phyloP scores from a whole-genome alignment of 92 coral and sea anemone species.

The Porites divaricata region DNA sequence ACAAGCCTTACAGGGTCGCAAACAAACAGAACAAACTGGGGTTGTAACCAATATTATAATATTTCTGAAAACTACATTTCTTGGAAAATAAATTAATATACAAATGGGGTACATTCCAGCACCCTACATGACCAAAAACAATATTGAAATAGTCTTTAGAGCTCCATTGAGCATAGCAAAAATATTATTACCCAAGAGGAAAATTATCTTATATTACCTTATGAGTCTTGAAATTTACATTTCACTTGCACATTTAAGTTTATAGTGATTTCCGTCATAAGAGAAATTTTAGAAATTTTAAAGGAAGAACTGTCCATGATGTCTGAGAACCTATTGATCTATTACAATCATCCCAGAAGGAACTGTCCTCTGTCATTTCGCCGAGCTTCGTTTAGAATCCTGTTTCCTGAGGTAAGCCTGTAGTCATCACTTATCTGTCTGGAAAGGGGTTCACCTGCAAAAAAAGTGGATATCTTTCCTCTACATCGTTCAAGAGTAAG shows the following conservation, averaged over 20 bases:
- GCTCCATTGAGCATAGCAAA: background rate
- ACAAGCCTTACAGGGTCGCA: background rate
- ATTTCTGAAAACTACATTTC: background rate
- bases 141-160: background rate
- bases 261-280: background rate
- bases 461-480: background rate
- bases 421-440: conserved; percentile 51
- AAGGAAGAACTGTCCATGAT: background rate
- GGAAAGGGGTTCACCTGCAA: conserved; percentile 45
- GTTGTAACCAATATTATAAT: background rate
- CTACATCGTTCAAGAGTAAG: background rate
- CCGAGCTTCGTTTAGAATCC: conserved; percentile 63
- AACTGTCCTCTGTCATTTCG: conserved; percentile 40
- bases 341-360: conserved; percentile 25
- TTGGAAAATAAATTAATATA: background rate
- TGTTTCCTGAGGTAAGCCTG: conserved; percentile 76
- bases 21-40: too few relatives aligned
- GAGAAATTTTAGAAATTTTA: background rate
- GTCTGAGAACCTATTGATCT: too few relatives aligned
- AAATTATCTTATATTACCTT: background rate
- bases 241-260: too few relatives aligned
- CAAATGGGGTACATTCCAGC: background rate
- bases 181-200: background rate
- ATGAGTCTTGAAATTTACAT: background rate
- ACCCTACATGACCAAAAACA: background rate